phyloP scores from a whole-genome alignment of 2,113 vertebrate species.

The Papio anubis region DNA sequence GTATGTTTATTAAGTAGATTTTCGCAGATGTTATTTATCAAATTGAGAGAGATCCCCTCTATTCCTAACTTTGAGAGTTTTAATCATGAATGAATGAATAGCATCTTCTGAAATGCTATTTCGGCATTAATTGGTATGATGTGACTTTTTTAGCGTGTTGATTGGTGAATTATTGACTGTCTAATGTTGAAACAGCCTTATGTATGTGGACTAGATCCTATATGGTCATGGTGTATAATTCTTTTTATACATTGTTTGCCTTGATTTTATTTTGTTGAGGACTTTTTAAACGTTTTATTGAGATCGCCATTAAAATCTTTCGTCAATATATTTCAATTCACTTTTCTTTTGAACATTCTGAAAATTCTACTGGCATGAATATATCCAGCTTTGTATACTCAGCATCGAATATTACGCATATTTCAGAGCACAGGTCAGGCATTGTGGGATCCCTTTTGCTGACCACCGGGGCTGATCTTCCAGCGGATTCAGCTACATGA shows the following conservation, averaged over 20 bases:
- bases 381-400: neutral
- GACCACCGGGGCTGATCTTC: neutral
- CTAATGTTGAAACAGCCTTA: neutral
- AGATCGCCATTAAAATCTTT: neutral
- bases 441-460: neutral
- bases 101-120: neutral
- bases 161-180: neutral
- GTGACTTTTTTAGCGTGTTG: neutral
- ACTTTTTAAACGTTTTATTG: neutral
- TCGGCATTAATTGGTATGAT: neutral
- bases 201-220: neutral
- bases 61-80: neutral
- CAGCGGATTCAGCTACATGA: neutral
- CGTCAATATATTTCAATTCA: neutral
- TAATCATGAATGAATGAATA: too few species aligned
- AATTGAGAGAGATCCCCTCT: neutral
- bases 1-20: neutral
- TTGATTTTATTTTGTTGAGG: neutral
- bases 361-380: neutral
- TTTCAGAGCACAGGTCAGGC: fast-evolving
- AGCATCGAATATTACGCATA: too few species aligned
- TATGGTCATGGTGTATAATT: neutral
- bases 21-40: neutral
- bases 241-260: neutral
- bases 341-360: neutral